These are phyloP conservation scores for Syngnathoides biaculeatus DNA, from an alignment of 2,113 vertebrate species.

Conservation along the genomic window DNA sequence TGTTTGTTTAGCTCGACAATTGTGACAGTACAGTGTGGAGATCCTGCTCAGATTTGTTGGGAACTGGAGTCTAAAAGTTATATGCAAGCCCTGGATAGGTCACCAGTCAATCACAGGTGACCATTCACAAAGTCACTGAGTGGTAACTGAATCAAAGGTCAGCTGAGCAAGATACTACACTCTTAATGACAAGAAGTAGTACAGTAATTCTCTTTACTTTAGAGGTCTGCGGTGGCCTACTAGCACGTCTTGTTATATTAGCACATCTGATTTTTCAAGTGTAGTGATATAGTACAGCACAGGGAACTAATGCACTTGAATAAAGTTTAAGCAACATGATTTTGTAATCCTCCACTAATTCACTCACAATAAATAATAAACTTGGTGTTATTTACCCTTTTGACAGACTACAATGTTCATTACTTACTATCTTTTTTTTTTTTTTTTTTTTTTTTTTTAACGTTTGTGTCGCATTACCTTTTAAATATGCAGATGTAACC, in stretches of 20 bases:
- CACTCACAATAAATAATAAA: background rate
- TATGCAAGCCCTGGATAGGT: background rate
- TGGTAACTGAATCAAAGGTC: background rate
- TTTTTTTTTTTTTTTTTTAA: constrained; percentile 14
- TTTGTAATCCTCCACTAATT: background rate
- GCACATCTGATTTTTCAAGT: no score
- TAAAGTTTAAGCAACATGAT: background rate
- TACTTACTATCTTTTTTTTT: constrained; percentile 13
- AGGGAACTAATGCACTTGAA: no score
- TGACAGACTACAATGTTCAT: constrained; percentile 12
- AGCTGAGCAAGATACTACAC: no score
- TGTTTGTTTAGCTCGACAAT: no score
- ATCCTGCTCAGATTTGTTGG: no score
- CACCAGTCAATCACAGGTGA: background rate
- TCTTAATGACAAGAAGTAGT: no score
- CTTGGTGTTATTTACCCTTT: background rate
- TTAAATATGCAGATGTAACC: constrained; percentile 6
- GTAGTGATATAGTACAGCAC: no score
- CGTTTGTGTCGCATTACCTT: constrained; percentile 4
- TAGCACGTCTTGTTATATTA: no score
- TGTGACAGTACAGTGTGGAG: no score
- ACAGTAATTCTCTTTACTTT: no score
- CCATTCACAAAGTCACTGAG: background rate
- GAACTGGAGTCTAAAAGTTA: no score
- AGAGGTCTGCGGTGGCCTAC: no score